These are phyloP conservation scores for Branchellion lobata DNA, from an alignment of 2,888 invertebrate species.

Conservation along the genomic window DNA sequence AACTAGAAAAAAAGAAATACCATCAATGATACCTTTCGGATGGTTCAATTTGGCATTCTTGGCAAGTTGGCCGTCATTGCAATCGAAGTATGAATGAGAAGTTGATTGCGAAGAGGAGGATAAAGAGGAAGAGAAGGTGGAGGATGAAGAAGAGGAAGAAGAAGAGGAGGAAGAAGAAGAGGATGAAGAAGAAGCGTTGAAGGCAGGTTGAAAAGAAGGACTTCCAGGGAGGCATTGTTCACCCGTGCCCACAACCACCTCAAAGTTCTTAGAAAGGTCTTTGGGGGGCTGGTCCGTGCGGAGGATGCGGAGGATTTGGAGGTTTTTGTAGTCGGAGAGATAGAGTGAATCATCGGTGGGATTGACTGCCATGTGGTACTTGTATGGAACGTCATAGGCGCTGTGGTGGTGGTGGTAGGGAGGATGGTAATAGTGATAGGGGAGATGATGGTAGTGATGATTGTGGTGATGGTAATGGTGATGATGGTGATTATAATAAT, in stretches of 20 bases:
- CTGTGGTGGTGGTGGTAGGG: constrained; percentile 64
- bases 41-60: constrained; percentile 83
- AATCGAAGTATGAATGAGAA: neutral
- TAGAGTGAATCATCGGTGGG: constrained; percentile 93
- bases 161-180: neutral
- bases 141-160: neutral
- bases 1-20: too few species aligned
- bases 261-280: constrained; percentile 73
- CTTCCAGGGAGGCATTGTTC: constrained; percentile 73
- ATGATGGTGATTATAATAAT: neutral
- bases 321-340: constrained; percentile 81
- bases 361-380: constrained; percentile 92
- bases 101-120: neutral
- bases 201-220: neutral
- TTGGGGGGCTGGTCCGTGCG: constrained; percentile 59
- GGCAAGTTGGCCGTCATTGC: constrained; percentile 74
- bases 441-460: neutral
- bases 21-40: constrained; percentile 83
- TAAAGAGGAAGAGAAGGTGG: neutral
- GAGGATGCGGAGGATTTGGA: constrained; percentile 58
- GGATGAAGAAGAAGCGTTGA: neutral
- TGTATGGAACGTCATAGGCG: constrained; percentile 85
- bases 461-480: neutral
- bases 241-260: constrained; percentile 89
- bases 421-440: neutral